phyloP scores from a whole-genome alignment of 2,888 invertebrate species.

The Drosophila setosimentum region DNA sequence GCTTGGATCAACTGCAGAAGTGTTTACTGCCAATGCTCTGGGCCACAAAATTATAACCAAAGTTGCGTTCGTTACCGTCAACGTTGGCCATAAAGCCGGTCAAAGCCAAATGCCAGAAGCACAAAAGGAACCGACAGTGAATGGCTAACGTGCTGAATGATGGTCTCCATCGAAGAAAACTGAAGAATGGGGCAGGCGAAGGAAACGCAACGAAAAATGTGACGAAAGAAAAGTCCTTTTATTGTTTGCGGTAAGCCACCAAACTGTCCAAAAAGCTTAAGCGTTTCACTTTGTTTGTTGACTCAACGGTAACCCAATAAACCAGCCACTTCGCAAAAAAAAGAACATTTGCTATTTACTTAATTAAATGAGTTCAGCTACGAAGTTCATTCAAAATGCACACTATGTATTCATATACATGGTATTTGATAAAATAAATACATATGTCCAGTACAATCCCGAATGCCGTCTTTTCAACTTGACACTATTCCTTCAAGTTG shows the following conservation, averaged over 20 bases:
- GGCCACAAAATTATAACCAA: conserved; percentile 36
- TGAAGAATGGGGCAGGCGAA: neutral
- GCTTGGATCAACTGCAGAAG: conserved; percentile 26
- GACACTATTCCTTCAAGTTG: neutral
- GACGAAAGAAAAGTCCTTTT: conserved; percentile 25
- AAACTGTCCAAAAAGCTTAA: conserved; percentile 18
- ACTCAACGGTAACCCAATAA: conserved; percentile 8
- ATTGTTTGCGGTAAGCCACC: conserved; percentile 10
- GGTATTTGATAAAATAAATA: neutral
- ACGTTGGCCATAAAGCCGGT: conserved; percentile 27
- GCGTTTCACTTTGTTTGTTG: conserved; percentile 14
- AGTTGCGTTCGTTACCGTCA: conserved; percentile 34
- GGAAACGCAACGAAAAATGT: neutral
- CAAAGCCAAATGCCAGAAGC: conserved; percentile 63
- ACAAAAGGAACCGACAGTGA: conserved; percentile 63
- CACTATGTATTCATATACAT: neutral
- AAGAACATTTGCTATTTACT: neutral
- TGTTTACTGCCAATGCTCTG: conserved; percentile 52
- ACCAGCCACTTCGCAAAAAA: neutral
- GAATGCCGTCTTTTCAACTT: neutral
- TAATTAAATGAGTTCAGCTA: neutral
- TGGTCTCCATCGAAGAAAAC: conserved; percentile 32
- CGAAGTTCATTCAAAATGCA: neutral
- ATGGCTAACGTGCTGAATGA: conserved; percentile 42
- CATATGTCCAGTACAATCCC: neutral